These are phyloP conservation scores for Tineola bisselliella DNA, from an alignment of 2,888 invertebrate genomes.

Conservation along the genomic window DNA sequence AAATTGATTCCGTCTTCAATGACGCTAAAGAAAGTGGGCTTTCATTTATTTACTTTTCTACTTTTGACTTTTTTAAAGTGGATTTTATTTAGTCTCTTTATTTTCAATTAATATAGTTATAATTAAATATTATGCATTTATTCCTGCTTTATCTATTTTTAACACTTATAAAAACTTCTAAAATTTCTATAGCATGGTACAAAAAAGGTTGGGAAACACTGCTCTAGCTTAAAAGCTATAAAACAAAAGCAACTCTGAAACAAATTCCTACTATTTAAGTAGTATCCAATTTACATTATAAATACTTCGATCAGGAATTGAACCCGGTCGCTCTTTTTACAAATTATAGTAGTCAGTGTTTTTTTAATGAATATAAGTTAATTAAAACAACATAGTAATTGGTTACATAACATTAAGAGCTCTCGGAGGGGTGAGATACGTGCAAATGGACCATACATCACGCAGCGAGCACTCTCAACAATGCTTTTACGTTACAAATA, in stretches of 20 bases:
- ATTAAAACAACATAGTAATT: slow-evolving; percentile 2
- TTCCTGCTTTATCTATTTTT: too few species aligned
- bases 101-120: neutral
- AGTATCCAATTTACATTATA: too few species aligned
- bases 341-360: too few species aligned
- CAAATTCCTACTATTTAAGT: too few species aligned
- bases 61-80: neutral
- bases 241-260: too few species aligned
- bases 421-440: neutral
- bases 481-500: neutral
- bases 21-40: neutral
- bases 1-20: neutral
- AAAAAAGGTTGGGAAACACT: too few species aligned
- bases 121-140: too few species aligned
- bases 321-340: too few species aligned
- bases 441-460: slow-evolving; percentile 3
- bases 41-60: neutral
- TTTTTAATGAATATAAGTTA: neutral
- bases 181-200: too few species aligned
- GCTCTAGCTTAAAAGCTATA: too few species aligned
- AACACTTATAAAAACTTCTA: too few species aligned
- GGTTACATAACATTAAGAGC: neutral
- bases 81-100: neutral
- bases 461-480: neutral
- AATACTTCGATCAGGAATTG: too few species aligned